phyloP scores from a whole-genome alignment of 1,140 invertebrate genomes.

The Leptonema lineaticorne region DNA sequence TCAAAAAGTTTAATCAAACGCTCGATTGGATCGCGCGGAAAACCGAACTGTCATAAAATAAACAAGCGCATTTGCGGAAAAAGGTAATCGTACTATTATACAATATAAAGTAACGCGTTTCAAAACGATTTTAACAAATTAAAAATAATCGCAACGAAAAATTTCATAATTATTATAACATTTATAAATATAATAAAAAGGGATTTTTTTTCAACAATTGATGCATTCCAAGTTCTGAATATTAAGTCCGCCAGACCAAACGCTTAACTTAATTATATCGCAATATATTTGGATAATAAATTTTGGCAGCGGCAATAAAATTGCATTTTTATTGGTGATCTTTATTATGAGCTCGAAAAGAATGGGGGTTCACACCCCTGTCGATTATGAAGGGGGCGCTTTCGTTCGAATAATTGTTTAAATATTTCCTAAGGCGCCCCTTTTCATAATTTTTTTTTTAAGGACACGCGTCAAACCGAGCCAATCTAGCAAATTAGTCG shows the following conservation, averaged over 20 bases:
- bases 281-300: conserved; percentile 33
- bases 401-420: conserved; percentile 22
- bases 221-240: not conserved
- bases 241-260: conserved; percentile 26
- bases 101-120: not conserved
- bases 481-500: conserved; percentile 24
- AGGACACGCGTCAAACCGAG: conserved; percentile 18
- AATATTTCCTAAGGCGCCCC: conserved; percentile 21
- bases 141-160: too few relatives aligned
- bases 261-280: conserved; percentile 30
- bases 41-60: not conserved
- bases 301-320: conserved; percentile 30
- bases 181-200: too few relatives aligned
- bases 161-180: too few relatives aligned
- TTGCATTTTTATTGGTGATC: conserved; percentile 33
- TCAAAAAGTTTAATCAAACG: conserved; percentile 7
- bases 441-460: not conserved
- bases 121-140: too few relatives aligned
- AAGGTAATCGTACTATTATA: not conserved
- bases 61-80: conserved; percentile 1
- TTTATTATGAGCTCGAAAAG: conserved; percentile 14
- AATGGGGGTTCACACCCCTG: not conserved
- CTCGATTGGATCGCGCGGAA: not conserved
- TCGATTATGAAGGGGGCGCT: not conserved
- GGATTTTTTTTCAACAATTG: too few relatives aligned